Conservation (phyloP, 2,888 invertebrate genomes). For the Papilio protenor region DNA sequence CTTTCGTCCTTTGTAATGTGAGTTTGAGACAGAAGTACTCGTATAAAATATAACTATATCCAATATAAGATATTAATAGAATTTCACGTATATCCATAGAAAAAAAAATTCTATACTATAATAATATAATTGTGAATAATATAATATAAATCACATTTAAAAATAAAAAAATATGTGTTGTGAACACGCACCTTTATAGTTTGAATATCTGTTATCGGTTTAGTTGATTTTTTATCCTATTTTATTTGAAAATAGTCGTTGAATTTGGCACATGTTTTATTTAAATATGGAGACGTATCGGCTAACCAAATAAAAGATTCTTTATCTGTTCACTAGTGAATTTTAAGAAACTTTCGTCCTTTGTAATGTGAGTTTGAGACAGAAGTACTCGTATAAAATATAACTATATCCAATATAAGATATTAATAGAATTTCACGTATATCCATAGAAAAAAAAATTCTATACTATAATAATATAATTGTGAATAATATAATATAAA, state of each 20-base stretch:
- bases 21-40: too few relatives aligned
- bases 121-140: too few relatives aligned
- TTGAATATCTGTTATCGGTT: not conserved
- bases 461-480: too few relatives aligned
- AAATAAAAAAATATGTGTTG: conserved; percentile 41
- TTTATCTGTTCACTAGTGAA: not conserved
- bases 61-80: too few relatives aligned
- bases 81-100: not conserved
- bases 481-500: too few relatives aligned
- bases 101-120: too few relatives aligned
- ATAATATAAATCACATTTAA: too few relatives aligned
- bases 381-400: too few relatives aligned
- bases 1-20: too few relatives aligned
- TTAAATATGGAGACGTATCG: not conserved
- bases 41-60: too few relatives aligned
- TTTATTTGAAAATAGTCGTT: not conserved
- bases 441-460: not conserved
- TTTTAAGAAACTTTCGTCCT: not conserved
- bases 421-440: not conserved
- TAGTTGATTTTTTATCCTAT: not conserved
- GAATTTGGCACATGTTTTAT: not conserved
- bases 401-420: too few relatives aligned
- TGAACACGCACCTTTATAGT: conserved; percentile 20
- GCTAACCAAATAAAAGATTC: not conserved
- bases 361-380: too few relatives aligned